Percentiles rank a stretch among this genome's conserved stretches.
Evolutionary conservation across 2,797 vertebrate genomes (phyloP).

Genomic region (Argyrosomus regius): DNA sequence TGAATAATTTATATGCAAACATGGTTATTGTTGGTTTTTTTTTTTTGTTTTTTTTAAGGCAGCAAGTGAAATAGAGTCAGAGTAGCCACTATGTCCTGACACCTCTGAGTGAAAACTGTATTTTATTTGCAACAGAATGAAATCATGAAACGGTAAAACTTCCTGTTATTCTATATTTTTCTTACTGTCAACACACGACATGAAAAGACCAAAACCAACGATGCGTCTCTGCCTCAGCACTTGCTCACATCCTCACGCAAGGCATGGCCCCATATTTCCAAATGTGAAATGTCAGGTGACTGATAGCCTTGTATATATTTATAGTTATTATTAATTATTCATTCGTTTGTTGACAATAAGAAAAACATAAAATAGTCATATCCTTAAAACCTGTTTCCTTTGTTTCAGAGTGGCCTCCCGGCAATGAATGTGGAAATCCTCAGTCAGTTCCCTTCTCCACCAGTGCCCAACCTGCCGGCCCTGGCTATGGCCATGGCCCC

Average conservation of each 20-base stretch:
- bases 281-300: too few relatives aligned
- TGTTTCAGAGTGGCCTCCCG: slow-evolving; percentile 92
- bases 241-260: background rate
- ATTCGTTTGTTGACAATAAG: background rate
- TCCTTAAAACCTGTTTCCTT: background rate
- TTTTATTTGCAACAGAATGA: background rate
- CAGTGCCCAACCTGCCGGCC: slow-evolving; percentile 92
- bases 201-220: background rate
- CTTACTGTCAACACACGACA: background rate
- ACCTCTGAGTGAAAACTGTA: background rate
- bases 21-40: background rate
- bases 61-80: slow-evolving; percentile 23
- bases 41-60: slow-evolving; percentile 28
- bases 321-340: too few relatives aligned
- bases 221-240: background rate
- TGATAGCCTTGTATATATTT: too few relatives aligned
- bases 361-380: background rate
- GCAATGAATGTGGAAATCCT: slow-evolving; percentile 93
- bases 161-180: background rate
- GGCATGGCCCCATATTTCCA: background rate
- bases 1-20: slow-evolving; percentile 66
- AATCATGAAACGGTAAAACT: background rate
- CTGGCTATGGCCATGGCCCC: slow-evolving; percentile 89
- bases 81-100: background rate
- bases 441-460: slow-evolving; percentile 94